phyloP scores from a whole-genome alignment of 2,113 vertebrate species.

The Hassar affinis region DNA sequence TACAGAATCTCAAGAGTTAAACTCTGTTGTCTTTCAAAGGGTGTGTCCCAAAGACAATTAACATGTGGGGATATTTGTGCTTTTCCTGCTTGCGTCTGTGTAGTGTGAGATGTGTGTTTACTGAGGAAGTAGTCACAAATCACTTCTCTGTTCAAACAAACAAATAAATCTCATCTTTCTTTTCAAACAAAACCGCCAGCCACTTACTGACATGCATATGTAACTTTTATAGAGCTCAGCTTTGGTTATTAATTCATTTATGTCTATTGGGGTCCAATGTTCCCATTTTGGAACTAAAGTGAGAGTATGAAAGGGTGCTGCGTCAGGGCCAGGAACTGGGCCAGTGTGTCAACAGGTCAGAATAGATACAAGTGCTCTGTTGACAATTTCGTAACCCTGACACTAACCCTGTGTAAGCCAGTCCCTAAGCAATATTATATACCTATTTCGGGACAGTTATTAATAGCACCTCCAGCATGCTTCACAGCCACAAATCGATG shows the following conservation, averaged over 20 bases:
- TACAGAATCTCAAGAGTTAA: not conserved
- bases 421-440: not conserved
- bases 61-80: not conserved
- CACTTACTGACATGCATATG: not conserved
- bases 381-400: not conserved
- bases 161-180: not conserved
- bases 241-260: not conserved
- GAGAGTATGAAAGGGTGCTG: not conserved
- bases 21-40: not conserved
- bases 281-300: not conserved
- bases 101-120: not conserved
- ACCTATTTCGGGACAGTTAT: not conserved
- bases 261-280: not conserved
- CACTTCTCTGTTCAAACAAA: not conserved
- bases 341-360: conserved; percentile 65
- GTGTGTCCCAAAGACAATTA: not conserved
- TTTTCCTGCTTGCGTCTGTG: not conserved
- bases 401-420: not conserved
- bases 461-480: not conserved
- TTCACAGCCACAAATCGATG: not conserved
- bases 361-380: not conserved
- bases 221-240: not conserved
- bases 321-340: conserved; percentile 53
- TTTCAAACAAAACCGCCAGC: not conserved
- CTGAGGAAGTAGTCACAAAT: not conserved